Evolutionary conservation across 2,797 vertebrate species (phyloP).

Genomic region (Syngnathus rostellatus): DNA sequence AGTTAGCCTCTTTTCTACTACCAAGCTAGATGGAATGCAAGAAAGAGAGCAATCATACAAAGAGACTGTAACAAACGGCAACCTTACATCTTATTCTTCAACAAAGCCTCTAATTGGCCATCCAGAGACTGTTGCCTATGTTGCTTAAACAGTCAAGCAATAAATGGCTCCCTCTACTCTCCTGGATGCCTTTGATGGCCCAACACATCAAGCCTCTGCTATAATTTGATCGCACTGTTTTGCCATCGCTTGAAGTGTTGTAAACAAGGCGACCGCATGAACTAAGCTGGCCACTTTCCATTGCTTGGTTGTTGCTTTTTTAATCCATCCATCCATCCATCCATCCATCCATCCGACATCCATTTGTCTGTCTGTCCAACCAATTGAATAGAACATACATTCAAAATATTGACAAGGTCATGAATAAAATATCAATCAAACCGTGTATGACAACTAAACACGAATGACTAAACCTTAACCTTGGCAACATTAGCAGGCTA

Average conservation of each 20-base stretch:
- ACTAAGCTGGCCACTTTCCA: conserved; percentile 10
- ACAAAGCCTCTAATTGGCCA: conserved; percentile 57
- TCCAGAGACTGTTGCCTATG: conserved; percentile 60
- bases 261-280: conserved; percentile 32
- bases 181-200: conserved; percentile 50
- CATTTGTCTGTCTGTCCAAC: neutral
- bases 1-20: conserved; percentile 45
- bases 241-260: conserved; percentile 34
- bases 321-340: too few species aligned
- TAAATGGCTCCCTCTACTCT: conserved; percentile 48
- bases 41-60: conserved; percentile 32
- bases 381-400: too few species aligned
- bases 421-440: too few species aligned
- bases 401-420: too few species aligned
- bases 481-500: too few species aligned
- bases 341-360: too few species aligned
- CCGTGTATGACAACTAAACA: too few species aligned
- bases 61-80: conserved; percentile 34
- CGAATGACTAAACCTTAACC: too few species aligned
- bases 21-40: conserved; percentile 37
- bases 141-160: conserved; percentile 51
- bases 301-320: conserved; percentile 8
- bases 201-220: conserved; percentile 38
- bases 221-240: conserved; percentile 47
- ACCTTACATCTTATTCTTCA: conserved; percentile 45